Percentiles rank a stretch among this genome's conserved stretches.
phyloP scores from a whole-genome alignment of 2,888 invertebrate genomes.

The Xestia rhomboidea region DNA sequence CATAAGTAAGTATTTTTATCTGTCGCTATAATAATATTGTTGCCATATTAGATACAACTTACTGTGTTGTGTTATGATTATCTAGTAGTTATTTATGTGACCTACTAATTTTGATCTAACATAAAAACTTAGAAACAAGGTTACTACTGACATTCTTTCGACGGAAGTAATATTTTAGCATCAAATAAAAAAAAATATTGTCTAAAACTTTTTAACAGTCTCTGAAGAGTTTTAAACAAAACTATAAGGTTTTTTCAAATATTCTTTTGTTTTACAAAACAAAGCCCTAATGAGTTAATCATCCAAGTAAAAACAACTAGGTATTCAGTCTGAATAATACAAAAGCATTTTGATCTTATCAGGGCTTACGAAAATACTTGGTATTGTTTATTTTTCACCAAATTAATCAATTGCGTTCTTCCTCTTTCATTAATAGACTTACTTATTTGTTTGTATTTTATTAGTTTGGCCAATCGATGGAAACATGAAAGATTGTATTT shows the following conservation, averaged over 20 bases:
- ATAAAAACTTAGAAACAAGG: constrained; percentile 44
- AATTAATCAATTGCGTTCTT: constrained; percentile 8
- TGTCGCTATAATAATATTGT: constrained; percentile 65
- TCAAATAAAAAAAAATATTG: constrained; percentile 2
- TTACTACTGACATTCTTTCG: constrained; percentile 39
- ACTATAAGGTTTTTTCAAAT: constrained; percentile 12
- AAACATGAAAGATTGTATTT: constrained; percentile 24
- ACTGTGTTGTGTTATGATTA: constrained; percentile 62
- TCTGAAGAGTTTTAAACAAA: constrained; percentile 9
- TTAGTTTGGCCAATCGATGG: constrained; percentile 34
- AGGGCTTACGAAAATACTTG: constrained; percentile 25
- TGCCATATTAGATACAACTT: constrained; percentile 49
- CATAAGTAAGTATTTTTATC: constrained; percentile 67
- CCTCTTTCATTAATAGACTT: neutral
- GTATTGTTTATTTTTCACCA: constrained; percentile 34
- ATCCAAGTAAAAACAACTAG: constrained; percentile 1
- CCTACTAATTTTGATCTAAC: constrained; percentile 57
- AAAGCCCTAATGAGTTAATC: constrained; percentile 25
- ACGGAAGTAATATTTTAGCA: constrained; percentile 34
- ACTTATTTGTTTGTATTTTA: constrained; percentile 27
- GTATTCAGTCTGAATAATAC: constrained; percentile 4
- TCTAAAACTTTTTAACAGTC: neutral
- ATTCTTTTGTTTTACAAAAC: constrained; percentile 36
- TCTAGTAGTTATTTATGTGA: constrained; percentile 65
- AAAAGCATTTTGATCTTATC: constrained; percentile 35